Evolutionary conservation across 2,797 vertebrate species (phyloP), one percentile per base, ranked within the genome.

Genomic region (Chelonia mydas): DNA sequence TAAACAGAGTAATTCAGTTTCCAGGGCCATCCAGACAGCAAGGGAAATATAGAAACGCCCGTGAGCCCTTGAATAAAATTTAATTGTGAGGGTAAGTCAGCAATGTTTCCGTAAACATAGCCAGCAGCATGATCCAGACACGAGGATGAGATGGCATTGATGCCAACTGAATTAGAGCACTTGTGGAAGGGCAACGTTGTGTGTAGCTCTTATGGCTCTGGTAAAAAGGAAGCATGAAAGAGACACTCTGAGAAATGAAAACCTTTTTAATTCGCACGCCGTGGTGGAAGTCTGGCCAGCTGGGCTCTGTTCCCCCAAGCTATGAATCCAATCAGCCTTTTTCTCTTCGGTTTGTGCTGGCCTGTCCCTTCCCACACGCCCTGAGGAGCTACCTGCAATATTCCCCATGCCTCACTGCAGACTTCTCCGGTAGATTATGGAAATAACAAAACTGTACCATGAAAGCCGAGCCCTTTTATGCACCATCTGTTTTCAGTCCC

Each of bases 381-480:
- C 57, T 74, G 65, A 87, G 57, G 82, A 90, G 47, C 95, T 90
- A 86, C 47, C 72, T 15, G 49, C 50, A 80, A 9, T 53, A 88
- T 31, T 13, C n/a, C 65, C 19, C 37, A 3, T n/a, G 65, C 19
- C 7, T 68, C 65, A 37, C n/a, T 23, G 61, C 13, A 31, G 41
- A 1, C 2, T 13, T 23, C 55, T n/a, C 11, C 31, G 19, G 28
- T 47, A 28, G 47, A 57, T 80, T 68, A 45, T 49, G 8, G 85
- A 95, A 76, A 83, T 49, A 47, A 61, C 13, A 87, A 86, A 55
- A 27, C 31, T 1, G 50, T 76, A 92, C 27, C 84, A 87, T 76
- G 92, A 92, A 86, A 93, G 83, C 45, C 78, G 65, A 4, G 82
- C 49, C 87, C 31, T 87, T 90, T 93, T 54, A 76, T 77, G 93